Percentiles rank a stretch among this genome's conserved stretches.
These are phyloP conservation scores for Zophobas atratus DNA, from an alignment of 1,140 invertebrate genomes.

Conservation along the genomic window DNA sequence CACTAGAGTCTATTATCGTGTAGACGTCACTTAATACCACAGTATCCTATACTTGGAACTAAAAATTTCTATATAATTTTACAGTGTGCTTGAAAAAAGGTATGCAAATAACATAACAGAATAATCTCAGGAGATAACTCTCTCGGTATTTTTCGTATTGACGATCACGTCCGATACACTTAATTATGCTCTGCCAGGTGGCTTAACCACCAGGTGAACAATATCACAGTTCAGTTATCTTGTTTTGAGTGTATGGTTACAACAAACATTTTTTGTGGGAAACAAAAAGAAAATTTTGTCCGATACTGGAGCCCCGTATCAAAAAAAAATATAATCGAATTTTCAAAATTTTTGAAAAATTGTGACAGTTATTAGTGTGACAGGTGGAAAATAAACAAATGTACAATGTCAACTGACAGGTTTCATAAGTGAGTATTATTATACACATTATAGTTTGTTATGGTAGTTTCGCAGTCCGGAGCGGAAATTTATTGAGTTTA, in stretches of 20 bases:
- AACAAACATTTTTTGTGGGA: constrained; percentile 1
- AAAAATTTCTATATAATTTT: too few species aligned
- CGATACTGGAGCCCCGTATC: not conserved
- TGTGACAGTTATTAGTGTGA: constrained; percentile 25
- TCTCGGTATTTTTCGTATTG: constrained; percentile 8
- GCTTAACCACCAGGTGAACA: constrained; percentile 51
- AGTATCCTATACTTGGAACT: too few species aligned
- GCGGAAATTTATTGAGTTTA: constrained; percentile 33
- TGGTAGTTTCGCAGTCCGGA: constrained; percentile 8
- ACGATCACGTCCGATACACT: constrained; percentile 33
- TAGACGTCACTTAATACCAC: too few species aligned
- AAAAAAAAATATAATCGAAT: not conserved
- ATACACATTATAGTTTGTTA: not conserved
- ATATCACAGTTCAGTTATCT: constrained; percentile 40
- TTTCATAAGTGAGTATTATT: constrained; percentile 63
- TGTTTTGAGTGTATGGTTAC: constrained; percentile 29
- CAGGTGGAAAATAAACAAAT: constrained; percentile 50
- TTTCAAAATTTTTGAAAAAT: constrained; percentile 23
- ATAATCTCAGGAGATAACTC: constrained; percentile 7
- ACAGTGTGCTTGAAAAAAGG: too few species aligned
- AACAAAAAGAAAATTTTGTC: not conserved
- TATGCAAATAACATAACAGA: not conserved
- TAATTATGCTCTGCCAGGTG: constrained; percentile 51
- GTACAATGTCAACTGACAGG: constrained; percentile 63
- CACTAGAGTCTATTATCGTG: too few species aligned